A percentile compares a stretch with the other conserved stretches of the same genome.
Evolutionary conservation across 1,140 invertebrate genomes (phyloP).

Genomic region (Charaxes varanes): DNA sequence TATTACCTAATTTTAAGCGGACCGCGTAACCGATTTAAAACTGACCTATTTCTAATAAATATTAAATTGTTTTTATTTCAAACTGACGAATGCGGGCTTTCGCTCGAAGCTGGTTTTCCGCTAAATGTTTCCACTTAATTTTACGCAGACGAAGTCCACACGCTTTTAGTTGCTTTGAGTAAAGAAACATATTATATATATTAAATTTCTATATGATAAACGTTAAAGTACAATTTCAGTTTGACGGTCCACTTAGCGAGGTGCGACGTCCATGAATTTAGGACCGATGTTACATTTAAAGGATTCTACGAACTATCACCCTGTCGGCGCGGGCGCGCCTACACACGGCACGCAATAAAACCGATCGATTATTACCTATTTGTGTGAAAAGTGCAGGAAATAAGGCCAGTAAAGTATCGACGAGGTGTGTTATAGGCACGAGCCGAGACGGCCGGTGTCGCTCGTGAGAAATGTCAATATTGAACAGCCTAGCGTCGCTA

Average conservation of each 20-base stretch:
- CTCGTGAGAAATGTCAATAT: conserved; percentile 72
- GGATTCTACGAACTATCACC: conserved; percentile 62
- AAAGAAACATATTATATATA: no score
- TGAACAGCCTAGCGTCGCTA: conserved; percentile 47
- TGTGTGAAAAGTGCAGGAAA: conserved; percentile 71
- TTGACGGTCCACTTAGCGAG: conserved; percentile 46
- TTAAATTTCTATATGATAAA: no score
- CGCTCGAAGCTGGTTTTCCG: no score
- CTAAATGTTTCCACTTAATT: no score
- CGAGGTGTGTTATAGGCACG: conserved; percentile 38
- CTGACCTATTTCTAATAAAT: no score
- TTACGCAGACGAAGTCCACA: no score
- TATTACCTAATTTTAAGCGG: no score
- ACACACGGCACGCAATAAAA: conserved; percentile 62
- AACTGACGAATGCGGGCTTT: no score
- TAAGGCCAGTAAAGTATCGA: conserved; percentile 26
- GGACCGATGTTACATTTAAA: conserved; percentile 48
- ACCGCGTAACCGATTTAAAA: no score
- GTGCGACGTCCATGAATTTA: conserved; percentile 25
- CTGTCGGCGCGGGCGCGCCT: conserved; percentile 41
- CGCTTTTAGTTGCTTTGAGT: no score
- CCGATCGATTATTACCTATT: conserved; percentile 72
- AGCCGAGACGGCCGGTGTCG: conserved; percentile 42
- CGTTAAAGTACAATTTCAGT: conserved; percentile 31
- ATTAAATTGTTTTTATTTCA: no score